Evolutionary conservation across 2,113 vertebrate genomes (phyloP).

Genomic region (Nyctibius bracteatus): DNA sequence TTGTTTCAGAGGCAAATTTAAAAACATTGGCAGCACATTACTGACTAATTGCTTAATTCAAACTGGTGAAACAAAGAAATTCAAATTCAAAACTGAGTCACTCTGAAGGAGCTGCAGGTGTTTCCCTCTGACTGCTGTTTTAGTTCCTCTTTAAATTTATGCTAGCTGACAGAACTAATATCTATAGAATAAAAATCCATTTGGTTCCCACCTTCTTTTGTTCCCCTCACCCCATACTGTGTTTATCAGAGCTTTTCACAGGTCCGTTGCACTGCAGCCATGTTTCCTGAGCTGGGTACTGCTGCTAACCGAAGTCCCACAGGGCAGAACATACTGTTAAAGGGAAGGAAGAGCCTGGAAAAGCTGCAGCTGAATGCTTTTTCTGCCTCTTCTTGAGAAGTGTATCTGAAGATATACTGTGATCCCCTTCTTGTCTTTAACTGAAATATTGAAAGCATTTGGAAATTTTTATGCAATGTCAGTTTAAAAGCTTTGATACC

Average conservation of each 20-base stretch:
- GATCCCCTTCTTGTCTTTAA: not conserved
- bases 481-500: not conserved
- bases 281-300: not conserved
- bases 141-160: not conserved
- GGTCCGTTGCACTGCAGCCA: not conserved
- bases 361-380: not conserved
- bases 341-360: not conserved
- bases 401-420: not conserved
- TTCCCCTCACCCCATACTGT: not conserved
- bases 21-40: not conserved
- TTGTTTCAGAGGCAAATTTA: not conserved
- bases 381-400: not conserved
- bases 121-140: not conserved
- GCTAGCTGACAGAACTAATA: not conserved
- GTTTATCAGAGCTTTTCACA: not conserved
- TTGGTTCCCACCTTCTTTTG: not conserved
- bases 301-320: not conserved
- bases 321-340: not conserved
- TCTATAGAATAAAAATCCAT: not conserved
- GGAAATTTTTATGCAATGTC: not conserved
- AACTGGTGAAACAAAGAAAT: not conserved
- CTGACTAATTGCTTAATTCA: not conserved
- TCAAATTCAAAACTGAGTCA: not conserved
- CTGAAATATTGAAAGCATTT: not conserved
- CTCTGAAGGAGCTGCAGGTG: constrained; percentile 32